Percentiles rank a stretch among this genome's conserved stretches.
These are phyloP conservation scores for Drosophila murphyi DNA, from an alignment of 1,140 invertebrate genomes.

Conservation along the genomic window DNA sequence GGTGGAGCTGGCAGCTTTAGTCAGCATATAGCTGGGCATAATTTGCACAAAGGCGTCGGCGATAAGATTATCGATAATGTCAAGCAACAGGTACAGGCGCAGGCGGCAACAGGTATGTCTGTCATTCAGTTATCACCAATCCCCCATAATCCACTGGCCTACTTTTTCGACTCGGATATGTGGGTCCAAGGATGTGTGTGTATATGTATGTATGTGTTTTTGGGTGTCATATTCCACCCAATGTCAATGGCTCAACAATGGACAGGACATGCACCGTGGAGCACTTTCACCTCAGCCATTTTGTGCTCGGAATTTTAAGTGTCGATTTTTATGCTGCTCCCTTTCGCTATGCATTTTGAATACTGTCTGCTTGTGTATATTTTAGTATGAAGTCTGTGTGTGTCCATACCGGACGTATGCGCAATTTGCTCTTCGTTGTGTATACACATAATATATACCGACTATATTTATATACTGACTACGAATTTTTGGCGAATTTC, in stretches of 20 bases:
- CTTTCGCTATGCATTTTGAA: constrained; percentile 12
- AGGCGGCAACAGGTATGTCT: constrained; percentile 81
- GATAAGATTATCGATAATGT: constrained; percentile 81
- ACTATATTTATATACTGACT: neutral
- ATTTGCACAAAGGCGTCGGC: constrained; percentile 56
- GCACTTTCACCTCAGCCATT: constrained; percentile 26
- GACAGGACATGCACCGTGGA: neutral
- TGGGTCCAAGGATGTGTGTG: neutral
- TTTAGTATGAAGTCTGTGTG: neutral
- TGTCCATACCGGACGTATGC: constrained; percentile 7
- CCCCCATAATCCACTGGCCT: constrained; percentile 18
- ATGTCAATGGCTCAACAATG: constrained; percentile 17
- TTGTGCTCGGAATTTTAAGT: constrained; percentile 1
- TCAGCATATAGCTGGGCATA: constrained; percentile 69
- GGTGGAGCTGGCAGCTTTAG: constrained; percentile 49
- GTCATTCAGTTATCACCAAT: constrained; percentile 7
- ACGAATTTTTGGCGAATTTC: constrained; percentile 3
- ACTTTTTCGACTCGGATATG: neutral
- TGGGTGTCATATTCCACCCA: constrained; percentile 13
- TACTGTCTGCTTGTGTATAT: neutral
- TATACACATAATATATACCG: neutral
- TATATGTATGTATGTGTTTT: constrained; percentile 1
- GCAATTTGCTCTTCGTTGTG: constrained; percentile 3
- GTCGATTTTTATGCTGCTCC: neutral
- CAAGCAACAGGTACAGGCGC: constrained; percentile 79